Evolutionary conservation across 92 coral and sea anemone species (phyloP), one percentile per base, ranked within the genome.

Genomic region (Porites divaricata): DNA sequence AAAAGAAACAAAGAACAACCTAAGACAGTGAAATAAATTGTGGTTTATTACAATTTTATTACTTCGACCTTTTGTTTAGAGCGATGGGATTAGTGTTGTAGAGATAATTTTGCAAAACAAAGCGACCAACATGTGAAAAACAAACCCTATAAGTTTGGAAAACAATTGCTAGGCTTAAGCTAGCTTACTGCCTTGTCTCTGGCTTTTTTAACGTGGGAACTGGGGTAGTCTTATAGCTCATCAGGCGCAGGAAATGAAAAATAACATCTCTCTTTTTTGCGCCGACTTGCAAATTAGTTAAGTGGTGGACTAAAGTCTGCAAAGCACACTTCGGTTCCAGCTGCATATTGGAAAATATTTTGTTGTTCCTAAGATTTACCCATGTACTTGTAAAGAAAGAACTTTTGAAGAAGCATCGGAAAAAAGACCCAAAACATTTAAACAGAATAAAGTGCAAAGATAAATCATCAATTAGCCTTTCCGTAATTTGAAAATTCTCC

Each of bases 11-110:
- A 69, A 79, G 76, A 20, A 79, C 63, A 21, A 20, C 70, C 66
- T 59, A 45, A 19, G 80, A 81, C 83, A 67, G 54, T 45, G 59
- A 85, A 66, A 74, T 72, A 85, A 88, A 85, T 61, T 87, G 77
- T 79, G 84, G 76, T 86, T 90, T 81, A 90, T 90, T 90, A 86
- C 93, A 90, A 81, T 75, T 90, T 80, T 76, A 90, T 90, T 85
- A 77, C 84, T 76, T 80, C 87, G 70, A 88, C 58, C 66, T 41
- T 75, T 75, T 86, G 90, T 90, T 79, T 89, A 74, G 74, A 85
- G 74, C 72, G 49, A 86, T 59, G 67, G 77, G 76, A 53, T 83
- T 81, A 77, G 87, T 77, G 67, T 53, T 26, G 74, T 86, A 71
- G 68, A 85, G 81, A 63, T 53, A 72, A 58, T 75, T 79, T 75